Conservation (phyloP, 2,888 invertebrate species). For the Nebria salina region DNA sequence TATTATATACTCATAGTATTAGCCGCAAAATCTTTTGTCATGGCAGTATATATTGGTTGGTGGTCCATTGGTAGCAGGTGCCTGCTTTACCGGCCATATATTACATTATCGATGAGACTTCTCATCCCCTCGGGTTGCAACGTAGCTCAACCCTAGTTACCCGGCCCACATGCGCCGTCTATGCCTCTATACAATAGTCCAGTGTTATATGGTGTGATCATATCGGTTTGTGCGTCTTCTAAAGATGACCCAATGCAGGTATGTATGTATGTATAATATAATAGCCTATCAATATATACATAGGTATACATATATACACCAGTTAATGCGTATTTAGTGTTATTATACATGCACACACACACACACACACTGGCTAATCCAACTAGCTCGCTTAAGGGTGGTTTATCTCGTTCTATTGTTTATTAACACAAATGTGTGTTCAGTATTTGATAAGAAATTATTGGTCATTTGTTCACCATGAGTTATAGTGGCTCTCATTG, state of each 20-base stretch:
- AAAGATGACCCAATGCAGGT: constrained; percentile 40
- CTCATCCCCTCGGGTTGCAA: constrained; percentile 9
- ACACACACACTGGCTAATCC: constrained; percentile 26
- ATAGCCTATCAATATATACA: constrained; percentile 18
- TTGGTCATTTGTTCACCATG: background rate
- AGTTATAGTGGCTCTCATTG: background rate
- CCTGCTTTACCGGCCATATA: constrained; percentile 54
- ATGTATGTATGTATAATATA: background rate
- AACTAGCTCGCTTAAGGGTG: background rate
- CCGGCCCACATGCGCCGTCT: constrained; percentile 3
- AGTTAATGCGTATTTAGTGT: constrained; percentile 46
- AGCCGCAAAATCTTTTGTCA: background rate
- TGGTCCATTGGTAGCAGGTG: constrained; percentile 50
- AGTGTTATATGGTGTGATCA: constrained; percentile 27
- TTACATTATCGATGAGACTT: constrained; percentile 56
- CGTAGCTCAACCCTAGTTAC: background rate
- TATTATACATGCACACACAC: constrained; percentile 33
- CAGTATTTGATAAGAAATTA: background rate
- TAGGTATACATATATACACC: background rate
- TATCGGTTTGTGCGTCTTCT: constrained; percentile 21
- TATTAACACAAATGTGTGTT: background rate
- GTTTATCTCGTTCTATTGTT: constrained; percentile 21
- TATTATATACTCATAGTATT: background rate
- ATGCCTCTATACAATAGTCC: constrained; percentile 22
- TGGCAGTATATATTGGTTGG: constrained; percentile 3